Conservation (phyloP, 2,113 vertebrate species). For the Neolamprologus kungweensis region DNA sequence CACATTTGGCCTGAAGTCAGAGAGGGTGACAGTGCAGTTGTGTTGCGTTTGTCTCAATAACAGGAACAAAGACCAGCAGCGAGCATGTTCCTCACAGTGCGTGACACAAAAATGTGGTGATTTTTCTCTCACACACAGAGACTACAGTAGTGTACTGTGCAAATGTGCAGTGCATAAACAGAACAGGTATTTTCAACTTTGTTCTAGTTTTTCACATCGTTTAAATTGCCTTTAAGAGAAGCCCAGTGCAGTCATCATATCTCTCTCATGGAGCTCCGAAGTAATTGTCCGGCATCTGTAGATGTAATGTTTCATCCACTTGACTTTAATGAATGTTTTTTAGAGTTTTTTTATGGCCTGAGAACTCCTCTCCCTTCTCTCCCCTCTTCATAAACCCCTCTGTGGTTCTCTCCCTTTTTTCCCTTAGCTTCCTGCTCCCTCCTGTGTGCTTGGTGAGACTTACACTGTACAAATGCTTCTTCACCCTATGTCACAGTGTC, state of each 20-base stretch:
- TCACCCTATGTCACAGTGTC: constrained; percentile 34
- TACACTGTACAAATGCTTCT: constrained; percentile 35
- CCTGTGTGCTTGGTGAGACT: constrained; percentile 41
- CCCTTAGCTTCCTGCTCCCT: constrained; percentile 11
- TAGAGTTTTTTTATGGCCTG: not conserved
- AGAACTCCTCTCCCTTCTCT: not conserved
- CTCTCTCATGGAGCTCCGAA: not conserved
- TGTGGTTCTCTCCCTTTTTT: constrained; percentile 23
- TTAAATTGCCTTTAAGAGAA: not conserved
- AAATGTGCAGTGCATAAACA: not conserved
- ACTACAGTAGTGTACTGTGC: not conserved
- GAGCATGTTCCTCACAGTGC: not conserved
- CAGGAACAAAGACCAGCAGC: not conserved
- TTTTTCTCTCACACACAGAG: not conserved
- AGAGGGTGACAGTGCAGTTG: not conserved
- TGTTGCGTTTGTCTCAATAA: not conserved
- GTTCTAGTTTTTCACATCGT: not conserved
- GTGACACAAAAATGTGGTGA: not conserved
- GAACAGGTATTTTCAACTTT: not conserved
- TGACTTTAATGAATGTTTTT: not conserved
- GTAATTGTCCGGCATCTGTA: not conserved
- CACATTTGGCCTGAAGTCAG: not conserved
- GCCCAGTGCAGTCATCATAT: not conserved
- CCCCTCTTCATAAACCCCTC: constrained; percentile 7
- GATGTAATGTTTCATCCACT: not conserved